A percentile compares a stretch with the other conserved stretches of the same genome.
phyloP scores from a whole-genome alignment of 2,113 vertebrate species.

The Charadrius vociferus region DNA sequence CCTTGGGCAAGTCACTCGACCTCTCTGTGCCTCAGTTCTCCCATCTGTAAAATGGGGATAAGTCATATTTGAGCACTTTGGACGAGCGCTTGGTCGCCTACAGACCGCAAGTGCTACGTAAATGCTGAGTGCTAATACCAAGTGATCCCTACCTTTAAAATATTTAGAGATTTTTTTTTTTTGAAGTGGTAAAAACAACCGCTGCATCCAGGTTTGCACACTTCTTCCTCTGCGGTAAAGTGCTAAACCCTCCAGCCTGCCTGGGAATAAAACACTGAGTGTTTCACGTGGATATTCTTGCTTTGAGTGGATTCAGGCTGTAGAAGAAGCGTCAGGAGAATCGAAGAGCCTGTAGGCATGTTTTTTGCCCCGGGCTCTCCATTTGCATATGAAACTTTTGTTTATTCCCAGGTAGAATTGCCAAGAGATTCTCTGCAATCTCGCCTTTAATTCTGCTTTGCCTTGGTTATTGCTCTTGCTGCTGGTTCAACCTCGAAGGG shows the following conservation, averaged over 20 bases:
- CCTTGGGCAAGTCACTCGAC: slow-evolving; percentile 62
- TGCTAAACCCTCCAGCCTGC: slow-evolving; percentile 53
- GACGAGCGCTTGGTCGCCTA: background rate
- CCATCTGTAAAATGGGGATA: slow-evolving; percentile 65
- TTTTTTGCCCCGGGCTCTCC: slow-evolving; percentile 26
- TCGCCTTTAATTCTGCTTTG: slow-evolving; percentile 59
- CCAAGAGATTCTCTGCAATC: slow-evolving; percentile 34
- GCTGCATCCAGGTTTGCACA: slow-evolving; percentile 52
- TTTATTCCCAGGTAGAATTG: slow-evolving; percentile 60
- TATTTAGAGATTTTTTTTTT: background rate
- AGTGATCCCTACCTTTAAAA: slow-evolving; percentile 36
- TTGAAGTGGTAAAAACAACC: slow-evolving; percentile 24
- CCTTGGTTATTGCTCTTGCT: slow-evolving; percentile 64
- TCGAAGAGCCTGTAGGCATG: background rate
- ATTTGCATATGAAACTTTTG: slow-evolving; percentile 20
- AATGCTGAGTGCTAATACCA: slow-evolving; percentile 27
- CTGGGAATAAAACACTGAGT: slow-evolving; percentile 41
- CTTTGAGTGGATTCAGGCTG: slow-evolving; percentile 14
- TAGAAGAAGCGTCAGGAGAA: background rate
- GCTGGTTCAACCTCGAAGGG: slow-evolving; percentile 46
- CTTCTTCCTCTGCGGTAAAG: slow-evolving; percentile 43
- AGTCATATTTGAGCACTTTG: slow-evolving; percentile 59
- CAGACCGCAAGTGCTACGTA: background rate
- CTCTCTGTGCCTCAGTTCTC: slow-evolving; percentile 63
- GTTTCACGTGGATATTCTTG: slow-evolving; percentile 4